Evolutionary conservation across 1,140 invertebrate species (phyloP).

Genomic region (Drosophila arawakana): DNA sequence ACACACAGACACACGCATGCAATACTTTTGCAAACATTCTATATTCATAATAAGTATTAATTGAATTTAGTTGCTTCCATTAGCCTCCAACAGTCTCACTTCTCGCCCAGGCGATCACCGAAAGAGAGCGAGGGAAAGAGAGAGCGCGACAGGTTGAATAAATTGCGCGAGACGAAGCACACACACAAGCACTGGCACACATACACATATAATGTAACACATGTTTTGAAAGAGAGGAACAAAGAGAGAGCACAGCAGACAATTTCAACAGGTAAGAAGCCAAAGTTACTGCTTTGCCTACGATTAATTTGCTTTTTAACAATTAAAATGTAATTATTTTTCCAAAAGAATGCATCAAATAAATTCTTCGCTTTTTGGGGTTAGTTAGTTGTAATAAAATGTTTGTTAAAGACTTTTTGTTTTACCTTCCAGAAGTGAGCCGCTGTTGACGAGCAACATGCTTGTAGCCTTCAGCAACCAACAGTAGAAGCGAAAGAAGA

Average conservation of each 20-base stretch:
- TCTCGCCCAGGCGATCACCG: slow-evolving; percentile 10
- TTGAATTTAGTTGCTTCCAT: slow-evolving; percentile 34
- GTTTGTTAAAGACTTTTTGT: slow-evolving; percentile 2
- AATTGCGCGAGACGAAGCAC: slow-evolving; percentile 6
- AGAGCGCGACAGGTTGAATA: slow-evolving; percentile 16
- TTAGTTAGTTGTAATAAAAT: slow-evolving; percentile 15
- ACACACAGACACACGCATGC: neutral
- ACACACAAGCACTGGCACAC: neutral
- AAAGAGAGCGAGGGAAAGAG: neutral
- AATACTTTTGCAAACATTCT: neutral
- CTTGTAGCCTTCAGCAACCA: slow-evolving; percentile 64
- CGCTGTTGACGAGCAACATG: slow-evolving; percentile 73
- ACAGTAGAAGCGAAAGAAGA: slow-evolving; percentile 68
- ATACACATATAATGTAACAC: neutral
- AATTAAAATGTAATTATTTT: slow-evolving; percentile 26
- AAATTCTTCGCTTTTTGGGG: neutral
- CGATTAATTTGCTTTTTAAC: slow-evolving; percentile 2
- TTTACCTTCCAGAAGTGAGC: slow-evolving; percentile 73
- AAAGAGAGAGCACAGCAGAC: neutral
- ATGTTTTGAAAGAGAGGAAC: slow-evolving; percentile 1
- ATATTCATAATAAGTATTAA: slow-evolving; percentile 35
- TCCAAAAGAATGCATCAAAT: neutral
- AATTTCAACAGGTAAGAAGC: slow-evolving; percentile 23
- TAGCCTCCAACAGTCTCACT: neutral
- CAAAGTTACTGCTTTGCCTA: neutral